Conservation (phyloP, 2,113 vertebrate genomes). For the Zosterops borbonicus region DNA sequence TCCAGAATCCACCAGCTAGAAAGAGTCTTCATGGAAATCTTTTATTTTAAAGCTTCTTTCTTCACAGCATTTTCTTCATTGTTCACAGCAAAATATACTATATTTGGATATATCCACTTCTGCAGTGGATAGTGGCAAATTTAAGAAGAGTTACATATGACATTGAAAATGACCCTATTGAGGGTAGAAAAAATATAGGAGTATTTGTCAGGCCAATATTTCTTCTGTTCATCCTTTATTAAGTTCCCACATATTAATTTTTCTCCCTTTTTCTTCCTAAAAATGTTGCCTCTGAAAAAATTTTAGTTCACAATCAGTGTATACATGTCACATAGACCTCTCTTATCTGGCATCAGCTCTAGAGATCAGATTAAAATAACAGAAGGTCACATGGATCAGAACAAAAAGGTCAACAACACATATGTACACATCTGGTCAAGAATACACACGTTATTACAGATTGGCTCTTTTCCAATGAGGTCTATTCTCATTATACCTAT, state of each 20-base stretch:
- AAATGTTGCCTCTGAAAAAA: not conserved
- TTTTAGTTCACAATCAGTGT: not conserved
- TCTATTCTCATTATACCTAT: not conserved
- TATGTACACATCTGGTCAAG: not conserved
- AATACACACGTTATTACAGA: not conserved
- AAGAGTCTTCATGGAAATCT: not conserved
- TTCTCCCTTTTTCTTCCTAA: not conserved
- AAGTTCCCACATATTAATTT: not conserved
- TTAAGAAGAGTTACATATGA: not conserved
- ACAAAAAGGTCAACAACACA: not conserved
- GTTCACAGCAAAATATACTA: not conserved
- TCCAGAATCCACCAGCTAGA: not conserved
- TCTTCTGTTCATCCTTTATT: not conserved
- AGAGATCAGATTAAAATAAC: not conserved
- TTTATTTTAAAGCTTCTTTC: not conserved
- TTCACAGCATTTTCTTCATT: not conserved
- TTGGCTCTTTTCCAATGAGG: not conserved
- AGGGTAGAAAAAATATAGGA: not conserved
- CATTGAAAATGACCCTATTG: not conserved
- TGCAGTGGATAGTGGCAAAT: not conserved
- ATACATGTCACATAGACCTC: not conserved
- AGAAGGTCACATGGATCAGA: not conserved
- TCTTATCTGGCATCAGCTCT: not conserved
- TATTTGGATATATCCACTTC: not conserved
- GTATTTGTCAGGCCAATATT: not conserved